These are phyloP conservation scores for Sycophila texana DNA, from an alignment of 2,888 invertebrate genomes.

Conservation along the genomic window DNA sequence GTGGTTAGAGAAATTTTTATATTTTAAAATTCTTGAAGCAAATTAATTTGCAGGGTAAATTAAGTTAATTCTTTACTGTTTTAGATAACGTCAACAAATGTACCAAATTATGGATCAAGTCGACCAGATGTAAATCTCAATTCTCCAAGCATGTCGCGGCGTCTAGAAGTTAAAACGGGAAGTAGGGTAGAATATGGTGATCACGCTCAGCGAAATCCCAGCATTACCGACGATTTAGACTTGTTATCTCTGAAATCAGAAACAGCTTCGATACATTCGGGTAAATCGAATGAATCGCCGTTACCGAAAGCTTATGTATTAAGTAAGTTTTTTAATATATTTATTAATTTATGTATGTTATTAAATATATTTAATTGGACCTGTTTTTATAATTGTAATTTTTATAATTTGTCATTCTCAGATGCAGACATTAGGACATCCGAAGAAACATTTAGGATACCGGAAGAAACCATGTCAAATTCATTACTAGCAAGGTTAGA, in stretches of 20 bases:
- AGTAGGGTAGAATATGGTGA: constrained; percentile 80
- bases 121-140: constrained; percentile 67
- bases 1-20: constrained; percentile 58
- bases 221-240: constrained; percentile 71
- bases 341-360: not conserved
- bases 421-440: constrained; percentile 77
- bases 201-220: constrained; percentile 67
- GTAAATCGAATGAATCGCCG: constrained; percentile 72
- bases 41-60: no score
- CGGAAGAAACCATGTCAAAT: constrained; percentile 79
- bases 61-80: not conserved
- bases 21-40: not conserved
- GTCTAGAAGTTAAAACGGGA: constrained; percentile 86
- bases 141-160: constrained; percentile 73
- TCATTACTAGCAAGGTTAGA: constrained; percentile 84
- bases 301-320: constrained; percentile 78
- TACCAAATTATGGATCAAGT: constrained; percentile 70
- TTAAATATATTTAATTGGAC: not conserved
- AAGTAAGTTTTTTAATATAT: constrained; percentile 72
- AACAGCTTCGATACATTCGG: constrained; percentile 71
- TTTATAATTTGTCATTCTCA: constrained; percentile 60
- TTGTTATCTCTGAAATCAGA: constrained; percentile 72
- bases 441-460: constrained; percentile 75
- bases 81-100: constrained; percentile 70
- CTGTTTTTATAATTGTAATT: not conserved